These are phyloP conservation scores for Cebuella pygmaea DNA, from an alignment of 2,797 vertebrate genomes.

Conservation along the genomic window DNA sequence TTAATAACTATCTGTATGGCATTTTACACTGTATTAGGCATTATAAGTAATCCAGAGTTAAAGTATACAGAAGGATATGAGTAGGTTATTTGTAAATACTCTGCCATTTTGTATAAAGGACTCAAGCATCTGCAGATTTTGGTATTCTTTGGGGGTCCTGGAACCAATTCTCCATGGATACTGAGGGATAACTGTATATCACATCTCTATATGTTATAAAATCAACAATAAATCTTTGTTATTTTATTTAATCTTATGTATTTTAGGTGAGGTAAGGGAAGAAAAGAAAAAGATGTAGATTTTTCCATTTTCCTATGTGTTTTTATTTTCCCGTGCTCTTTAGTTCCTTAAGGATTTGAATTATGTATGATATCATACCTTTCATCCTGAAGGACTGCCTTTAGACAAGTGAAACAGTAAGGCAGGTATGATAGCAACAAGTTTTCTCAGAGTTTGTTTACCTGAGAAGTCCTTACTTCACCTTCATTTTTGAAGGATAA, in stretches of 20 bases:
- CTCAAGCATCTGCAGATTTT: background rate
- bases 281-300: background rate
- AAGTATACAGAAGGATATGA: background rate
- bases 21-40: background rate
- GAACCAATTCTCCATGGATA: background rate
- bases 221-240: background rate
- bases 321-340: background rate
- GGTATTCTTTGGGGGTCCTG: too few species aligned
- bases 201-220: background rate
- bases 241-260: background rate
- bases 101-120: background rate
- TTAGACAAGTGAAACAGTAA: background rate
- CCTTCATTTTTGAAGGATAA: background rate
- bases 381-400: background rate
- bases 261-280: background rate
- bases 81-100: background rate
- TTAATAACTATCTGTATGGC: background rate
- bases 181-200: background rate
- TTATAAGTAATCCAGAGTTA: background rate
- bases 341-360: background rate
- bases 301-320: background rate
- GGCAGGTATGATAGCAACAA: background rate
- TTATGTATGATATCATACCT: background rate
- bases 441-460: background rate
- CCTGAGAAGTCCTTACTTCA: background rate